Percentiles rank a stretch among this genome's conserved stretches.
Evolutionary conservation across 2,113 vertebrate species (phyloP).

Genomic region (Onychorhynchus coronatus): DNA sequence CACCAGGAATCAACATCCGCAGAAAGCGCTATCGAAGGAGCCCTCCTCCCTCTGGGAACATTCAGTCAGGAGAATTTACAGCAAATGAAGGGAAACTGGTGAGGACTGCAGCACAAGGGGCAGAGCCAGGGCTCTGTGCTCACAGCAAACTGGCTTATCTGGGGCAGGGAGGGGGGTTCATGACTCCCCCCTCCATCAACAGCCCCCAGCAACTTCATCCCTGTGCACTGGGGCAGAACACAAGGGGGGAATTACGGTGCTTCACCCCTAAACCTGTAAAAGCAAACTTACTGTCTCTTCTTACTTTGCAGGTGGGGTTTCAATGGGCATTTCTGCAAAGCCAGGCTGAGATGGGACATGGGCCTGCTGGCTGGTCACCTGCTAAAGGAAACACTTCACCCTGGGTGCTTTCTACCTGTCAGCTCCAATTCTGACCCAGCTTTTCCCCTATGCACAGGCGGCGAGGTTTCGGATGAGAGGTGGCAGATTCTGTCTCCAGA

Average conservation of each 20-base stretch:
- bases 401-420: neutral
- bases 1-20: neutral
- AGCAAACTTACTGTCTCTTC: neutral
- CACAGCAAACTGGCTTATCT: neutral
- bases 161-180: neutral
- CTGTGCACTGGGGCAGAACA: neutral
- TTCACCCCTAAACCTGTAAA: neutral
- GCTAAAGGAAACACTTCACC: neutral
- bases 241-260: accelerated
- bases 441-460: neutral
- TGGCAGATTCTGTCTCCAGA: neutral
- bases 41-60: neutral
- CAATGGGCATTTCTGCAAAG: neutral
- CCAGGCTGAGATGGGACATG: neutral
- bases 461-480: neutral
- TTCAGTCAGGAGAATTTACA: neutral
- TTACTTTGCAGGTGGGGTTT: accelerated
- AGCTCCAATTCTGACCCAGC: neutral
- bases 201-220: neutral
- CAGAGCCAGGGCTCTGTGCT: neutral
- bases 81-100: neutral
- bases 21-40: neutral
- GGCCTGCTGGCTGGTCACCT: neutral
- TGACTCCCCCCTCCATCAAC: neutral
- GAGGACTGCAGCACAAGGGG: neutral